Evolutionary conservation across 2,888 invertebrate species (phyloP).

Genomic region (Octonoba sinensis): DNA sequence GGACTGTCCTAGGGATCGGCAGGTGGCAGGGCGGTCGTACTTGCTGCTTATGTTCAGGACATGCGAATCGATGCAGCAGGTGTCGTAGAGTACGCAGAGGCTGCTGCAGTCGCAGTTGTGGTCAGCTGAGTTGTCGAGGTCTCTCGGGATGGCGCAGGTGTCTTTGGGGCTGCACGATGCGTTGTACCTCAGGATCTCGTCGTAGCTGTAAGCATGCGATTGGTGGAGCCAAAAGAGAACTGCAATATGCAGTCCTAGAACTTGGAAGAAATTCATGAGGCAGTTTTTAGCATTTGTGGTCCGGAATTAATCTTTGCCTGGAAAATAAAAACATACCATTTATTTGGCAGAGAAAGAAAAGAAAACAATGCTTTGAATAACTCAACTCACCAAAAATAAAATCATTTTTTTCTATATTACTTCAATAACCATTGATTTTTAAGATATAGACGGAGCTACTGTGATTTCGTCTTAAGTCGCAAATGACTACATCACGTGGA

Average conservation of each 20-base stretch:
- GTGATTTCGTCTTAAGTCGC: too few relatives aligned
- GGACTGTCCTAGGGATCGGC: not conserved
- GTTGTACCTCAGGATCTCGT: slow-evolving; percentile 27
- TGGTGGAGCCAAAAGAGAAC: not conserved
- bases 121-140: slow-evolving; percentile 23
- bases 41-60: slow-evolving; percentile 32
- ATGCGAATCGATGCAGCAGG: slow-evolving; percentile 57
- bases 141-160: slow-evolving; percentile 42
- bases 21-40: slow-evolving; percentile 13
- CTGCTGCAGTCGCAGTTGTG: slow-evolving; percentile 54
- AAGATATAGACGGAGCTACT: too few relatives aligned
- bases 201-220: slow-evolving; percentile 13
- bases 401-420: too few relatives aligned
- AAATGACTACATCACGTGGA: too few relatives aligned
- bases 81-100: slow-evolving; percentile 48
- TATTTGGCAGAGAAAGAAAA: too few relatives aligned
- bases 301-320: not conserved
- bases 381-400: too few relatives aligned
- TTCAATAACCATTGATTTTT: too few relatives aligned
- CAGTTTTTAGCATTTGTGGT: slow-evolving; percentile 1
- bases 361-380: too few relatives aligned
- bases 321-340: not conserved
- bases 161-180: slow-evolving; percentile 49
- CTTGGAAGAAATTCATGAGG: slow-evolving; percentile 19
- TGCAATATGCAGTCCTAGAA: not conserved